Evolutionary conservation across 2,113 vertebrate species (phyloP).

Genomic region (Platanista minor): DNA sequence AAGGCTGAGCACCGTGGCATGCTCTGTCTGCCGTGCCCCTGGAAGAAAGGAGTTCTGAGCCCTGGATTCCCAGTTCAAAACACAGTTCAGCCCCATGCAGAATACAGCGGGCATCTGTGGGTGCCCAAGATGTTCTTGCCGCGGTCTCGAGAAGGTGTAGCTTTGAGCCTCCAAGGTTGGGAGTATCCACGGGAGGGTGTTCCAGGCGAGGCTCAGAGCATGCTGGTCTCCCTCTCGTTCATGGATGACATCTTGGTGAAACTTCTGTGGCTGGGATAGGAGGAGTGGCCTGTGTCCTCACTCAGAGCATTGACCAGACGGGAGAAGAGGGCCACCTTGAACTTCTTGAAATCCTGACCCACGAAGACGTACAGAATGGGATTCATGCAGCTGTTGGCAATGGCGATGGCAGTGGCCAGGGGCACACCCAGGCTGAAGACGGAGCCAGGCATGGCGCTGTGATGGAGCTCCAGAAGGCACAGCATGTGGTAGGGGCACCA

Average conservation of each 20-base stretch:
- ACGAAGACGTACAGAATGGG: conserved; percentile 95
- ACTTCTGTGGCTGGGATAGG: conserved; percentile 77
- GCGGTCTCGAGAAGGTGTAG: background rate
- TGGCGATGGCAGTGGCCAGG: conserved; percentile 80
- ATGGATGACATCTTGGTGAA: conserved; percentile 80
- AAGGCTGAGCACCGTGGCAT: fast-evolving
- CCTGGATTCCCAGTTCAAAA: background rate
- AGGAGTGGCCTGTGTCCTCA: conserved; percentile 79
- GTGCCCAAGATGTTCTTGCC: background rate
- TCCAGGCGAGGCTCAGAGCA: conserved; percentile 61
- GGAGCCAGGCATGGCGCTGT: fast-evolving
- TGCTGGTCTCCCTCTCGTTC: conserved; percentile 78
- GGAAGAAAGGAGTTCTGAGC: background rate
- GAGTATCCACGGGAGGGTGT: fast-evolving
- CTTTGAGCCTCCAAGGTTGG: background rate
- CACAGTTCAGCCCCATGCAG: background rate
- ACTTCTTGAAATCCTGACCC: conserved; percentile 93
- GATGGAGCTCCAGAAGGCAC: conserved; percentile 84
- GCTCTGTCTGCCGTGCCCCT: background rate
- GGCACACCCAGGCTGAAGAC: conserved; percentile 78
- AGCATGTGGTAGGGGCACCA: conserved; percentile 91
- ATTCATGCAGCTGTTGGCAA: conserved; percentile 95
- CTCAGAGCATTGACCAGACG: conserved; percentile 83
- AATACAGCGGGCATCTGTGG: background rate
- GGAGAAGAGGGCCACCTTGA: conserved; percentile 81